These are phyloP conservation scores for Listronotus bonariensis DNA, from an alignment of 1,140 invertebrate species.

Conservation along the genomic window DNA sequence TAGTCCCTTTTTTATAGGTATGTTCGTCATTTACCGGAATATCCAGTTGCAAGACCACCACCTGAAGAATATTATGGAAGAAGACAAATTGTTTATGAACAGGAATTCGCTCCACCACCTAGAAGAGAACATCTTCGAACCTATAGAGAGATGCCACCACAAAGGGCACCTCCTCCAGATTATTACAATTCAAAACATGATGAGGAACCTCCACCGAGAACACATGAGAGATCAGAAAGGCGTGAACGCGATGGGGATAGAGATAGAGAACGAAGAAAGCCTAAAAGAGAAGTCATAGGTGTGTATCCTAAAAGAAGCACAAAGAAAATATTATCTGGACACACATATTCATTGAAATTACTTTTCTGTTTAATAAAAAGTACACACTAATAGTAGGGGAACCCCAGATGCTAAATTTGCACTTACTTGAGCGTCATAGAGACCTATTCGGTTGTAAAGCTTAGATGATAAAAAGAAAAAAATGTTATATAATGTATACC, in stretches of 20 bases:
- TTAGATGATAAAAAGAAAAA: too few species aligned
- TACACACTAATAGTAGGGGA: too few species aligned
- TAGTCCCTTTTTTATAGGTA: constrained; percentile 36
- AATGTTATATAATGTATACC: too few species aligned
- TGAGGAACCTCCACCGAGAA: constrained; percentile 42
- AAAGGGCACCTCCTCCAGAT: constrained; percentile 45
- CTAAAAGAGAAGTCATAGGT: constrained; percentile 76
- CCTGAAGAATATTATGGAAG: constrained; percentile 50
- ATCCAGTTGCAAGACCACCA: constrained; percentile 42
- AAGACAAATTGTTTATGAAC: constrained; percentile 52
- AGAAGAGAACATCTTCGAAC: constrained; percentile 54
- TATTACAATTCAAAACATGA: constrained; percentile 52
- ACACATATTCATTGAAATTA: too few species aligned
- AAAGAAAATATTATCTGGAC: too few species aligned
- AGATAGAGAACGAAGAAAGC: constrained; percentile 58
- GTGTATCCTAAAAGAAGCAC: too few species aligned
- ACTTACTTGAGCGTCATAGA: too few species aligned
- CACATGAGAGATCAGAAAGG: constrained; percentile 13
- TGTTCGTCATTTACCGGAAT: constrained; percentile 50
- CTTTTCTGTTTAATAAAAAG: too few species aligned
- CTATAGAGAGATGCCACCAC: constrained; percentile 48
- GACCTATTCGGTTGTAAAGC: too few species aligned
- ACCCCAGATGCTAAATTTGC: too few species aligned
- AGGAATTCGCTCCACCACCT: constrained; percentile 51
- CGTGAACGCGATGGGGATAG: constrained; percentile 53